phyloP scores from a whole-genome alignment of 2,888 invertebrate species.

The Altica lythri region DNA sequence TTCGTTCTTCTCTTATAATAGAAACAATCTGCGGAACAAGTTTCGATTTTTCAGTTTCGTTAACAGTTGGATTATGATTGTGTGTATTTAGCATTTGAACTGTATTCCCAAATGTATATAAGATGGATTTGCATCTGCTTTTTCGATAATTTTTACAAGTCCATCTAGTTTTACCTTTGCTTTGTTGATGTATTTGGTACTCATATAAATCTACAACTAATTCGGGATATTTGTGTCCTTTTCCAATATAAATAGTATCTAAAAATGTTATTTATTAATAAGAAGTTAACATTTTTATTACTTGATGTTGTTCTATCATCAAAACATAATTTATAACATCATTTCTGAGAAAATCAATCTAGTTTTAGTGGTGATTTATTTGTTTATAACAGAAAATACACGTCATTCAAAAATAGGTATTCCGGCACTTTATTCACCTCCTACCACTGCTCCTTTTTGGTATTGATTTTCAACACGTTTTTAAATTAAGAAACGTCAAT shows the following conservation, averaged over 20 bases:
- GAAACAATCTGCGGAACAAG: constrained; percentile 26
- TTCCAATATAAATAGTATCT: constrained; percentile 10
- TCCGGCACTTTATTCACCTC: too few relatives aligned
- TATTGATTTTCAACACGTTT: too few relatives aligned
- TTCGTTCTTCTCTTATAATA: constrained; percentile 22
- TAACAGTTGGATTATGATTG: constrained; percentile 22
- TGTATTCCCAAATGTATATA: constrained; percentile 28
- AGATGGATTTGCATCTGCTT: constrained; percentile 28
- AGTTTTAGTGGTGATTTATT: too few relatives aligned
- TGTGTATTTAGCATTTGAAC: constrained; percentile 24
- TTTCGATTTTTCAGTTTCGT: constrained; percentile 6
- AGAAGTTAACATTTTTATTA: not conserved
- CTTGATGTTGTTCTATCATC: too few relatives aligned
- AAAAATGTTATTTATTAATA: constrained; percentile 1
- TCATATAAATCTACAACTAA: constrained; percentile 39
- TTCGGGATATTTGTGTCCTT: constrained; percentile 42
- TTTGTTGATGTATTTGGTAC: constrained; percentile 35
- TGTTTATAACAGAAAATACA: too few relatives aligned
- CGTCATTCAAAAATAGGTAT: too few relatives aligned
- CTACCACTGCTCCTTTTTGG: too few relatives aligned
- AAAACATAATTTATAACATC: too few relatives aligned
- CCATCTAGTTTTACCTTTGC: constrained; percentile 37
- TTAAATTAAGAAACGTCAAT: too few relatives aligned
- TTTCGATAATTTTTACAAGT: constrained; percentile 34
- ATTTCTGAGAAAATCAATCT: too few relatives aligned